A percentile compares a stretch with the other conserved stretches of the same genome.
These are phyloP conservation scores for Bombus impatiens DNA, from an alignment of 1,140 invertebrate species.

Conservation along the genomic window DNA sequence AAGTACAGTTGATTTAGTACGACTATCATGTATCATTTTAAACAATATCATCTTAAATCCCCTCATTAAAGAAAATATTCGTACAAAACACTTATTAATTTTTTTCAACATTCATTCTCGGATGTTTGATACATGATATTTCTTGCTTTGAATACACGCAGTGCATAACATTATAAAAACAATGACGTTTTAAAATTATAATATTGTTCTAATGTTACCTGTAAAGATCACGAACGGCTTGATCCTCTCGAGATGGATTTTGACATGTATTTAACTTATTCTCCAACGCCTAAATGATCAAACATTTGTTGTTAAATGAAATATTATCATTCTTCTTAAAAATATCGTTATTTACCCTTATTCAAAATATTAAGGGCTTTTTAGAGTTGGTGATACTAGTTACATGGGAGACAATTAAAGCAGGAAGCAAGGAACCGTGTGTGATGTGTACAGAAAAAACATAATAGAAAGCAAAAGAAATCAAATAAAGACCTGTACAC, in stretches of 20 bases:
- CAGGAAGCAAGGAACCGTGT: not conserved
- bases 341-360: not conserved
- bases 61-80: not conserved
- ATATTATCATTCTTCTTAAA: not conserved
- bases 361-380: not conserved
- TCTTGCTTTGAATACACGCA: conserved; percentile 40
- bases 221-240: conserved; percentile 81
- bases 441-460: conserved; percentile 2
- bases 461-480: conserved; percentile 56
- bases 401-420: not conserved
- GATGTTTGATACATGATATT: conserved; percentile 57
- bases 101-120: not conserved
- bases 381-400: not conserved
- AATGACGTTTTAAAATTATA: conserved; percentile 54
- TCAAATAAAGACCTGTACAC: conserved; percentile 78
- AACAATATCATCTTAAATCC: not conserved
- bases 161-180: conserved; percentile 48
- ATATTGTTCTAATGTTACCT: conserved; percentile 77
- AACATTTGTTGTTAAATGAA: conserved; percentile 37
- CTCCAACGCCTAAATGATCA: conserved; percentile 78
- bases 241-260: conserved; percentile 80
- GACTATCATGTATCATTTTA: conserved; percentile 62
- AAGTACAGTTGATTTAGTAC: conserved; percentile 60
- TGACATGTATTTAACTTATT: conserved; percentile 81
- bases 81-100: not conserved